Percentiles rank a stretch among this genome's conserved stretches.
Evolutionary conservation across 2,888 invertebrate species (phyloP).

Genomic region (Acronicta psi): DNA sequence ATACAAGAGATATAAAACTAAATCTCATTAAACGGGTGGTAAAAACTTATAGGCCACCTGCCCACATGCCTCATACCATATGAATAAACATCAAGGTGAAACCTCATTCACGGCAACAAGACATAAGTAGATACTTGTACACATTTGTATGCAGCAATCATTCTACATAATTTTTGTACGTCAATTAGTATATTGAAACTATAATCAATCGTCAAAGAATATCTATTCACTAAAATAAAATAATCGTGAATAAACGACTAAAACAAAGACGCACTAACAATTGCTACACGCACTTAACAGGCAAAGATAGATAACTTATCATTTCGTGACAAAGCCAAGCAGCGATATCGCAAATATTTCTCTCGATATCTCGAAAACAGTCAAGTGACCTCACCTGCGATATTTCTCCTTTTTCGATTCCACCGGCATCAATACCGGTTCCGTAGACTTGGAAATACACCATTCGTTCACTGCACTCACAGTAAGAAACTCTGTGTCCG

Average conservation of each 20-base stretch:
- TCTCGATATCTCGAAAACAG: constrained; percentile 65
- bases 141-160: constrained; percentile 63
- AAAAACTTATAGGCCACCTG: constrained; percentile 52
- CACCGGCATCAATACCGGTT: constrained; percentile 81
- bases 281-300: constrained; percentile 69
- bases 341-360: constrained; percentile 81
- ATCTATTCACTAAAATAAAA: constrained; percentile 6
- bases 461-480: constrained; percentile 88
- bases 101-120: constrained; percentile 68
- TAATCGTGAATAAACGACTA: constrained; percentile 19
- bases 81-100: constrained; percentile 86
- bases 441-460: constrained; percentile 82
- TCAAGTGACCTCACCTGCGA: constrained; percentile 84
- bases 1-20: constrained; percentile 16
- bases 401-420: constrained; percentile 88
- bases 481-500: constrained; percentile 83
- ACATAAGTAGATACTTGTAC: constrained; percentile 42
- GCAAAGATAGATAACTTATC: constrained; percentile 76
- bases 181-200: constrained; percentile 10
- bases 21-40: constrained; percentile 27
- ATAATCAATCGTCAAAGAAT: constrained; percentile 5
- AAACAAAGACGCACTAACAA: constrained; percentile 73
- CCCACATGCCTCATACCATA: constrained; percentile 76
- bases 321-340: constrained; percentile 72
- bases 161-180: constrained; percentile 46